phyloP scores from a whole-genome alignment of 2,113 vertebrate species.

The Chaetodon trifascialis region DNA sequence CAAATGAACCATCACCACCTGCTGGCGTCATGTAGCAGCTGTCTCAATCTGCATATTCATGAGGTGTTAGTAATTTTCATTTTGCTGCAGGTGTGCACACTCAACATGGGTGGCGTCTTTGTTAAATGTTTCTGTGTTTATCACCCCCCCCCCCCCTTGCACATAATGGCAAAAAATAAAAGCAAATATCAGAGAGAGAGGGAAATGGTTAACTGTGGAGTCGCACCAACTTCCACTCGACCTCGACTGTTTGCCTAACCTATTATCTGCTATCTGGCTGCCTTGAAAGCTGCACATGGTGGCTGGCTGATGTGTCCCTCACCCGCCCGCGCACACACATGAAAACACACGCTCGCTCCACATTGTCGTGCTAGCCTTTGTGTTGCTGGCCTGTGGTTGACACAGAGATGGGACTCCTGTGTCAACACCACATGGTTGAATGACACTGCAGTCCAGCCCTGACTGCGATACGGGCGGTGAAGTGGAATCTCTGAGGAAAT shows the following conservation, averaged over 20 bases:
- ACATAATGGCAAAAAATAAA: neutral
- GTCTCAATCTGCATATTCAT: slow-evolving; percentile 65
- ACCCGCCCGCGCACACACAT: neutral
- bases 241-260: slow-evolving; percentile 54
- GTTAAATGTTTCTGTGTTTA: slow-evolving; percentile 9
- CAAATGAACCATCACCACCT: slow-evolving; percentile 45
- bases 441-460: slow-evolving; percentile 30
- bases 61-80: slow-evolving; percentile 10
- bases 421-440: slow-evolving; percentile 70
- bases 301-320: slow-evolving; percentile 8
- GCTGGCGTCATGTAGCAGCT: slow-evolving; percentile 38
- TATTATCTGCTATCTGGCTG: slow-evolving; percentile 61
- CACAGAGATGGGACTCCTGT: slow-evolving; percentile 60
- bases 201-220: slow-evolving; percentile 30
- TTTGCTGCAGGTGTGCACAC: slow-evolving; percentile 39
- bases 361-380: slow-evolving; percentile 42
- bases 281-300: slow-evolving; percentile 55
- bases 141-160: neutral
- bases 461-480: neutral
- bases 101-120: neutral
- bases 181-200: neutral
- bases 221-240: slow-evolving; percentile 19
- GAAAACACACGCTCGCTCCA: neutral
- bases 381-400: slow-evolving; percentile 51
- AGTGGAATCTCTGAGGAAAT: neutral